These are phyloP conservation scores for Pogonognathellus flavescens DNA, from an alignment of 1,140 invertebrate genomes.

Conservation along the genomic window DNA sequence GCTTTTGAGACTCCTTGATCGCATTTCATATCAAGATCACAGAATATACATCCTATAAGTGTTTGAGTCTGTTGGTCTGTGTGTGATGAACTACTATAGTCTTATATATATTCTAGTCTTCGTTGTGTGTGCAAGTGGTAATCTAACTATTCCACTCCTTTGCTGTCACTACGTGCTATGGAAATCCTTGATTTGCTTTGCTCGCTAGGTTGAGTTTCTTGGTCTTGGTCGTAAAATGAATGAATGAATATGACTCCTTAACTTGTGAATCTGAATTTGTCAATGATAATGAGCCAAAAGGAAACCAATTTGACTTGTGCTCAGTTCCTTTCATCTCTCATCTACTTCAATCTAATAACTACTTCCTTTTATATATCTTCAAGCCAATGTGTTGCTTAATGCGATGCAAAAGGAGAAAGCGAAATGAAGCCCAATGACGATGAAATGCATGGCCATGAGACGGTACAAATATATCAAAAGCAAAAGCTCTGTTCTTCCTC, in stretches of 20 bases:
- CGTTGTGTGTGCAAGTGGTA: neutral
- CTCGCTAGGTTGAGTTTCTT: conserved; percentile 22
- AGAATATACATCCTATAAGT: no score
- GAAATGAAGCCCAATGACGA: conserved; percentile 8
- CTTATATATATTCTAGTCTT: no score
- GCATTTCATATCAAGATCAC: no score
- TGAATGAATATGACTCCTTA: conserved; percentile 42
- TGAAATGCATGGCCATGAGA: neutral
- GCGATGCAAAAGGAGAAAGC: conserved; percentile 28
- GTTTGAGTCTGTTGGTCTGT: no score
- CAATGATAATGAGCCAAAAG: conserved; percentile 53
- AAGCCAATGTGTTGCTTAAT: conserved; percentile 24
- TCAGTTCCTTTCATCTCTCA: conserved; percentile 50
- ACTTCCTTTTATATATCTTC: conserved; percentile 29
- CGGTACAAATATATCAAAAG: no score
- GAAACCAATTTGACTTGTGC: conserved; percentile 53
- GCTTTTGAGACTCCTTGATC: no score
- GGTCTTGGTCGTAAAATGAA: conserved; percentile 8
- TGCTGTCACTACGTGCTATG: neutral
- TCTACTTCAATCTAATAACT: conserved; percentile 43
- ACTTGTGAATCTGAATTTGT: conserved; percentile 57
- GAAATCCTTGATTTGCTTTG: conserved; percentile 22
- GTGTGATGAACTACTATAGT: no score
- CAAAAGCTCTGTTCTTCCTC: no score
- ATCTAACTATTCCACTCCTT: neutral